Percentiles rank a stretch among this genome's conserved stretches.
Evolutionary conservation across 23 tunicate genomes (phyloP).

Genomic region (Botrylloides violaceus): DNA sequence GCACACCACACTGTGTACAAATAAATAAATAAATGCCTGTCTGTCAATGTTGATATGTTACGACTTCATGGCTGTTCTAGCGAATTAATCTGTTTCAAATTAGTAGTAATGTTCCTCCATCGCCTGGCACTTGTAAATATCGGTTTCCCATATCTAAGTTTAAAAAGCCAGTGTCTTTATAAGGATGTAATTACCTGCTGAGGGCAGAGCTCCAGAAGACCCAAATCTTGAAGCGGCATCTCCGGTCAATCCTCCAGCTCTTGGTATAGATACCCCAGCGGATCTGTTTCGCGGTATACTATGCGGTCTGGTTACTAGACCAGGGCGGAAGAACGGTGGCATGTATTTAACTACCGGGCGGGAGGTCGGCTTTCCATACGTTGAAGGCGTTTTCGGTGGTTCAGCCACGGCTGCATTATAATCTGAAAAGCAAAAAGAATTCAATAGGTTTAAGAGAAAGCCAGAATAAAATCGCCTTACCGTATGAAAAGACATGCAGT

Average conservation of each 20-base stretch:
- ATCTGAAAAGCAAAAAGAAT: slow-evolving; percentile 27
- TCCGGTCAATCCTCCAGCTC: slow-evolving; percentile 12
- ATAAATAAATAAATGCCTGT: too few relatives aligned
- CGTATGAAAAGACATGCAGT: slow-evolving; percentile 85
- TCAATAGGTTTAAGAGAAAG: too few relatives aligned
- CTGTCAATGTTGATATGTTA: too few relatives aligned
- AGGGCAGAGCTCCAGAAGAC: slow-evolving; percentile 6
- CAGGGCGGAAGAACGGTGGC: slow-evolving; percentile 57
- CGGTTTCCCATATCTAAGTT: too few relatives aligned
- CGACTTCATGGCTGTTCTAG: too few relatives aligned
- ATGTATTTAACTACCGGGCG: slow-evolving; percentile 31
- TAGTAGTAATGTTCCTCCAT: too few relatives aligned
- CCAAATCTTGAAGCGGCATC: slow-evolving; percentile 9
- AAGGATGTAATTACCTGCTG: not conserved
- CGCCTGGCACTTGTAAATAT: too few relatives aligned
- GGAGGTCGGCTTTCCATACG: slow-evolving; percentile 12
- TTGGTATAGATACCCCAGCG: too few relatives aligned
- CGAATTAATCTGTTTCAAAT: too few relatives aligned
- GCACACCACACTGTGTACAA: too few relatives aligned
- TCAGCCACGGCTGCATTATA: slow-evolving; percentile 65
- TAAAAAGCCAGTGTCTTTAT: too few relatives aligned
- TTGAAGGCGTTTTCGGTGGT: slow-evolving; percentile 24
- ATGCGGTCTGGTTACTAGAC: slow-evolving; percentile 28
- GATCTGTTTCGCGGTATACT: slow-evolving; percentile 19
- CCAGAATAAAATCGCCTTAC: too few relatives aligned